phyloP scores from a whole-genome alignment of 2,797 vertebrate genomes.

The Cichlasoma orientale region DNA sequence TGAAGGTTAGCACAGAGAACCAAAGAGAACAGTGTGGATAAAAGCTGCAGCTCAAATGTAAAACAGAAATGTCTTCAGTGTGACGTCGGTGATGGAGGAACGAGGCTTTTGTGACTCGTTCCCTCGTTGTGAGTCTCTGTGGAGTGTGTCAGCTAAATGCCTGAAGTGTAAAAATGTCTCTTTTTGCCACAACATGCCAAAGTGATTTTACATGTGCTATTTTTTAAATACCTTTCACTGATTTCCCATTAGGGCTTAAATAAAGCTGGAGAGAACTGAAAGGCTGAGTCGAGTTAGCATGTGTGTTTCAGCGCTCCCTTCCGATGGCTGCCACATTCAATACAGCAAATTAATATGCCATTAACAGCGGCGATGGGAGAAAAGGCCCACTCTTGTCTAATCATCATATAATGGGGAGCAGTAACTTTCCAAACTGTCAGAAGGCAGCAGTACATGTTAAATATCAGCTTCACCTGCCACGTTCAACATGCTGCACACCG shows the following conservation, averaged over 20 bases:
- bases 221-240: slow-evolving; percentile 24
- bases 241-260: slow-evolving; percentile 49
- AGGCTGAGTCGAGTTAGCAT: slow-evolving; percentile 25
- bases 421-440: slow-evolving; percentile 56
- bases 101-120: slow-evolving; percentile 18
- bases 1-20: not conserved
- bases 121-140: slow-evolving; percentile 11
- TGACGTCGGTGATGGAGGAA: not conserved
- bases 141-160: slow-evolving; percentile 16
- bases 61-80: slow-evolving; percentile 17
- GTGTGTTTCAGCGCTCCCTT: slow-evolving; percentile 18
- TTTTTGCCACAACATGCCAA: not conserved
- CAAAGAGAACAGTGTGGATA: not conserved
- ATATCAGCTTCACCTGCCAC: slow-evolving; percentile 45
- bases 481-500: not conserved
- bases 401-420: slow-evolving; percentile 40
- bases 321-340: slow-evolving; percentile 35
- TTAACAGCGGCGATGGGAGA: slow-evolving; percentile 22
- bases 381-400: slow-evolving; percentile 33
- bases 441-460: slow-evolving; percentile 40
- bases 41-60: slow-evolving; percentile 15
- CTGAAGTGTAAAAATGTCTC: slow-evolving; percentile 11
- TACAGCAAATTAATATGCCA: slow-evolving; percentile 55
- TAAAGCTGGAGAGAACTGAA: slow-evolving; percentile 46
- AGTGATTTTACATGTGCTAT: slow-evolving; percentile 26